phyloP scores from a whole-genome alignment of 2,797 vertebrate species.

The Philypnodon macrostomus region DNA sequence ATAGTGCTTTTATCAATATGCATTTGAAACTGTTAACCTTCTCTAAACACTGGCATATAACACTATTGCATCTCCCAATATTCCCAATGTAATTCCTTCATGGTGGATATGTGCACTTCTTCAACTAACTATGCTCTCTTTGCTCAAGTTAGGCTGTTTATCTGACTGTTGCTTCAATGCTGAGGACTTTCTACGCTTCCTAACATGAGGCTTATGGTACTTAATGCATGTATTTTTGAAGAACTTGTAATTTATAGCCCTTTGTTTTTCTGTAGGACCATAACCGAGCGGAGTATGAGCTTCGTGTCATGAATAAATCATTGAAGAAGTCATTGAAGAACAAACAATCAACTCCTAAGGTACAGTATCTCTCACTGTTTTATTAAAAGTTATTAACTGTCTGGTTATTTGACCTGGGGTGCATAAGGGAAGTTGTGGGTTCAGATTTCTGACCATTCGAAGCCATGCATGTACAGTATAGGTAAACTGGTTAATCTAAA shows the following conservation, averaged over 20 bases:
- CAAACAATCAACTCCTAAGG: conserved; percentile 77
- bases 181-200: neutral
- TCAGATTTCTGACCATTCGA: too few species aligned
- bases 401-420: neutral
- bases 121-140: neutral
- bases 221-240: neutral
- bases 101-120: neutral
- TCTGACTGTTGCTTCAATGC: conserved; percentile 2
- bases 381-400: too few species aligned
- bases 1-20: too few species aligned
- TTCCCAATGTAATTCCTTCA: conserved; percentile 12
- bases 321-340: conserved; percentile 82
- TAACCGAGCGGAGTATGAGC: conserved; percentile 90
- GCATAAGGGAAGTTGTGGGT: too few species aligned
- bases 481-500: too few species aligned
- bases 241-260: neutral
- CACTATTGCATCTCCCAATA: too few species aligned
- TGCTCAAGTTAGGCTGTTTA: neutral
- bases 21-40: too few species aligned
- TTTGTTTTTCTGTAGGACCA: conserved; percentile 80
- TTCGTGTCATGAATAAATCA: conserved; percentile 85
- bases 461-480: too few species aligned
- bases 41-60: too few species aligned
- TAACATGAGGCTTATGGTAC: neutral
- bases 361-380: too few species aligned